Percentiles rank a stretch among this genome's conserved stretches.
Evolutionary conservation across 2,113 vertebrate genomes (phyloP).

Genomic region (Monarcha castaneiventris): DNA sequence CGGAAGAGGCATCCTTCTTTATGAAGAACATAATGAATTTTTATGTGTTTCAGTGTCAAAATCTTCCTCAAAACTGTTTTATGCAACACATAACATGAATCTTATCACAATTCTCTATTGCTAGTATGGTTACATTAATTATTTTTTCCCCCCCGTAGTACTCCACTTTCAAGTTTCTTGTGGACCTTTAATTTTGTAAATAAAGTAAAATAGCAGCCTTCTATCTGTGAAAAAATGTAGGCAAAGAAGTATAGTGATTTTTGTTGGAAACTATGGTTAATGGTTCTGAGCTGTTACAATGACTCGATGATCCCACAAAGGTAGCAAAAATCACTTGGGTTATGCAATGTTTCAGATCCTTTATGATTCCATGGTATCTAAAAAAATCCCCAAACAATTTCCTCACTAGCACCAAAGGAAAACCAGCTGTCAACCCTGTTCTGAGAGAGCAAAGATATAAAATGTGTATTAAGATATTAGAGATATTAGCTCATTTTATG

Average conservation of each 20-base stretch:
- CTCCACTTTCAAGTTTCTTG: background rate
- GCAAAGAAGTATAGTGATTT: background rate
- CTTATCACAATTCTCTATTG: background rate
- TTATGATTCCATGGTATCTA: background rate
- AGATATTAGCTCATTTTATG: background rate
- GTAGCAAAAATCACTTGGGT: background rate
- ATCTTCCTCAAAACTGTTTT: background rate
- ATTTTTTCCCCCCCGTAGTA: rapidly evolving
- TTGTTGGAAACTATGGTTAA: background rate
- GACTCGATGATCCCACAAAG: rapidly evolving
- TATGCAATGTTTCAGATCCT: background rate
- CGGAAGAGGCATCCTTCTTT: background rate
- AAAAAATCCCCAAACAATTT: background rate
- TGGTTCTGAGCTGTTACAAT: background rate
- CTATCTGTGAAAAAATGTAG: background rate
- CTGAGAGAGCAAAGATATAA: background rate
- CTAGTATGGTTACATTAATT: background rate
- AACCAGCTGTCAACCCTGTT: background rate
- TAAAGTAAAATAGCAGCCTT: background rate
- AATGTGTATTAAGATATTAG: background rate
- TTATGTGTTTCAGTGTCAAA: background rate
- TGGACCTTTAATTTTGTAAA: background rate
- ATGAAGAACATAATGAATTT: background rate
- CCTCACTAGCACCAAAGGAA: background rate
- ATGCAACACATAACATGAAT: background rate